Base-by-base conservation (phyloP, 2,888 invertebrate species). In the Macropis europaea region DNA sequence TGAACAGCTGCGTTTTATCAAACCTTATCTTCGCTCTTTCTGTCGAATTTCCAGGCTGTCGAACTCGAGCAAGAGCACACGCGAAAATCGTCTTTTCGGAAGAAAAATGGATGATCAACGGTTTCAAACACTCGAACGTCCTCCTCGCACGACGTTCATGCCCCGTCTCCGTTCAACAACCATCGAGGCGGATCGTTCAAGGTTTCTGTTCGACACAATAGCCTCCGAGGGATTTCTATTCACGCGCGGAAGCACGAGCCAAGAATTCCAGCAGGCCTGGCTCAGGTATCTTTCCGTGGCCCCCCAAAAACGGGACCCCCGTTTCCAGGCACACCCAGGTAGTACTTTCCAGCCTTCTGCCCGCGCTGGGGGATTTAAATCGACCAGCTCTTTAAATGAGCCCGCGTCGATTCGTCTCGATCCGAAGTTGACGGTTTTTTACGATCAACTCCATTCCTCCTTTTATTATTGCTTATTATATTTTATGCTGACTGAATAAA, bases 341-440 rank as follows among this genome's bases (percentile, higher is more conserved):
- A 52, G 6, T 0, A 15, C 32, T 32, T 32, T 6, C 13, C 6
- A 13, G 22, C 15, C 17, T 17, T 3, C 30, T 2, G 13, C 24
- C 17, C 13, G n/a, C n/a, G 30, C 13, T 19, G 22, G 45, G 79
- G 52, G 79, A 76, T 79, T 79, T 79, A 79, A 79, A 79, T 63
- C 59, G 54, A n/a, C 52, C 43, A 48, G 70, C 52, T 57, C 62
- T 79, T 79, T 71, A 76, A 79, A 79, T 47, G 30, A 28, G 42
- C 47, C 24, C 50, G 28, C 15, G 19, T 19, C 28, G 48, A 50
- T 69, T 40, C 9, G 6, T 11, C 2, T 15, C 15, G 42, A 54
- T 17, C 17, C 22, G 17, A n/a, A 15, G 11, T 11, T n/a, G n/a
- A n/a, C n/a, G n/a, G n/a, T n/a, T n/a, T n/a, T n/a, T n/a, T n/a